These are phyloP conservation scores for Sarcophilus harrisii DNA, from an alignment of 2,797 vertebrate species.

Conservation along the genomic window DNA sequence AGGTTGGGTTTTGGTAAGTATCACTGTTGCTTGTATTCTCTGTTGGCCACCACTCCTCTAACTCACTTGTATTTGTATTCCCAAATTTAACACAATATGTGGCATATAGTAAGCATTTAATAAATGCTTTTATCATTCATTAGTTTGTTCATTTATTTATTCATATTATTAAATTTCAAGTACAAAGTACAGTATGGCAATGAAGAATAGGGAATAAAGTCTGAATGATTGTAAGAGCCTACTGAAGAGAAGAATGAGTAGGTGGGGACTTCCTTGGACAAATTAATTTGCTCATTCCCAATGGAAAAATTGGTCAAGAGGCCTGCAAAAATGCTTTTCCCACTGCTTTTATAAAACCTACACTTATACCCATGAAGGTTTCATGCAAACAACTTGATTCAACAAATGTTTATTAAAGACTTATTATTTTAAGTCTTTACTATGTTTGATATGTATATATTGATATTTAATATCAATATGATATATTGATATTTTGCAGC, in stretches of 20 bases:
- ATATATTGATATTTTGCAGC: neutral
- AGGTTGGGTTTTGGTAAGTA: slow-evolving; percentile 84
- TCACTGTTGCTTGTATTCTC: neutral
- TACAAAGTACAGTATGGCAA: neutral
- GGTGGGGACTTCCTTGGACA: neutral
- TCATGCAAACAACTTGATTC: neutral
- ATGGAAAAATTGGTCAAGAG: neutral
- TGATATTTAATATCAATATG: too few relatives aligned
- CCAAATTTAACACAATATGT: neutral
- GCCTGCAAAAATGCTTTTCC: neutral
- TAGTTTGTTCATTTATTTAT: neutral
- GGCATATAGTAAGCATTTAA: neutral
- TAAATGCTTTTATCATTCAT: neutral
- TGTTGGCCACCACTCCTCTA: neutral
- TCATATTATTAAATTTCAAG: neutral
- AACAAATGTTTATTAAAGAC: neutral
- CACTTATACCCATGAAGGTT: neutral
- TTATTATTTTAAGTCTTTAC: neutral
- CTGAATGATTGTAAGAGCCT: neutral
- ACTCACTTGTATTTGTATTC: neutral
- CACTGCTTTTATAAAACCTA: neutral
- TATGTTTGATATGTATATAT: neutral
- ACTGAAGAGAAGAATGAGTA: neutral
- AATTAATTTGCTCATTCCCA: neutral
- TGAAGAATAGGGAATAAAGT: neutral